Conservation (phyloP, 2,888 invertebrate genomes). For the Oxytorus armatus region DNA sequence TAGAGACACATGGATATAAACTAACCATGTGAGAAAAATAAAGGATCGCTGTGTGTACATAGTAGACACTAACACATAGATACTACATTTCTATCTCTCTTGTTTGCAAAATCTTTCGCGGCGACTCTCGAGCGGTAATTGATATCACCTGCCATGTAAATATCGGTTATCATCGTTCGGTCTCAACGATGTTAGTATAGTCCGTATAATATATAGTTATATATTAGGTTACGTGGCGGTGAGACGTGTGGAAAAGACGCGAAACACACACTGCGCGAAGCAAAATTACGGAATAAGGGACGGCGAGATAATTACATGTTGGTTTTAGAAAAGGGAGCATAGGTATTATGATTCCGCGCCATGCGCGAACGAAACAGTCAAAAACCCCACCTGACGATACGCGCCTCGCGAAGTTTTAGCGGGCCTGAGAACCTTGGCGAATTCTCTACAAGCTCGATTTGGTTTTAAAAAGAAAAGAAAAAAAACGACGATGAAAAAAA, state of each 20-base stretch:
- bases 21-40: no score
- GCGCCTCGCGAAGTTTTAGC: constrained; percentile 43
- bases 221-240: constrained; percentile 10
- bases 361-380: constrained; percentile 49
- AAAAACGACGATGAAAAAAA: not conserved
- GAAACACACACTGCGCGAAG: constrained; percentile 41
- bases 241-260: constrained; percentile 49
- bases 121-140: constrained; percentile 80
- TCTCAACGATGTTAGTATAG: constrained; percentile 39
- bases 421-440: constrained; percentile 30
- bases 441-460: constrained; percentile 29
- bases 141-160: constrained; percentile 84
- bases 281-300: constrained; percentile 76
- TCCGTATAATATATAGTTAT: not conserved
- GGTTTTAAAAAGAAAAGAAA: constrained; percentile 19
- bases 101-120: constrained; percentile 73
- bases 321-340: constrained; percentile 83
- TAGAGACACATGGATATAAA: not conserved
- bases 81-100: no score
- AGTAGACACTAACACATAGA: no score
- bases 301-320: constrained; percentile 84
- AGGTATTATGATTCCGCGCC: constrained; percentile 81
- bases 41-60: no score
- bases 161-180: constrained; percentile 75
- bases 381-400: constrained; percentile 62